Base-by-base conservation (phyloP, 2,113 vertebrate species). In the Pedionomus torquatus region DNA sequence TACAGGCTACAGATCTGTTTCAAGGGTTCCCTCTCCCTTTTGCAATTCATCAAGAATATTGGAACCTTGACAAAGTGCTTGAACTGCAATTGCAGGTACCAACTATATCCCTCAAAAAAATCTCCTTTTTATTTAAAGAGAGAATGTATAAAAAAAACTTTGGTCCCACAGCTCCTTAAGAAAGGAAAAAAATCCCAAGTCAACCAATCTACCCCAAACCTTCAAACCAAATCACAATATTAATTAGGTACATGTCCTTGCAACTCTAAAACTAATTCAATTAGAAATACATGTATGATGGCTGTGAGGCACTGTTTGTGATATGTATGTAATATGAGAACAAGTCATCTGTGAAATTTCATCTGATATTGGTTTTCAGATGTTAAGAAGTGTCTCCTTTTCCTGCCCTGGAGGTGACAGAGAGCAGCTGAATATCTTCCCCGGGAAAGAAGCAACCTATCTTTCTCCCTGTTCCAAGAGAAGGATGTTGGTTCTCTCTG, bases 31-130 rank as follows among this genome's bases (percentile, higher is more conserved):
- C 31, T 70, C 33, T 84, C 43, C 39, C 61, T 61, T 89, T 86
- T 91, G 78, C 80, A 96, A 84, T 70, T 77, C 64, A 43, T 90
- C 37, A 89, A 41, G 72, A 89, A 94, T 65, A 58, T 8, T 95
- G 89, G 78, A 95, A 90, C 9, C 13, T 37, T 91, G 86, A 75
- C 81, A 95, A 84, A 60, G 24, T 54, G 39, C 46, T 87, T 70
- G 78, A 93, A 63, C 78, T 92, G 86, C 46, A 95, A 79, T 43
- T 89, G 48, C 79, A 93, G 94, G 92, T 96, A 93, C 18, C 41
- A 89, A 44, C 25, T 49, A 33, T 25, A 70, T 44, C n/a, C 54
- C 44, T 93, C 44, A 74, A 52, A 17, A 17, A 87, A 65, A 94
- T 68, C 17, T 80, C 39, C 20, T 28, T 74, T 72, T 39, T n/a